Percentiles rank a stretch among this genome's conserved stretches.
These are phyloP conservation scores for Troilus luridus DNA, from an alignment of 2,888 invertebrate genomes.

Conservation along the genomic window DNA sequence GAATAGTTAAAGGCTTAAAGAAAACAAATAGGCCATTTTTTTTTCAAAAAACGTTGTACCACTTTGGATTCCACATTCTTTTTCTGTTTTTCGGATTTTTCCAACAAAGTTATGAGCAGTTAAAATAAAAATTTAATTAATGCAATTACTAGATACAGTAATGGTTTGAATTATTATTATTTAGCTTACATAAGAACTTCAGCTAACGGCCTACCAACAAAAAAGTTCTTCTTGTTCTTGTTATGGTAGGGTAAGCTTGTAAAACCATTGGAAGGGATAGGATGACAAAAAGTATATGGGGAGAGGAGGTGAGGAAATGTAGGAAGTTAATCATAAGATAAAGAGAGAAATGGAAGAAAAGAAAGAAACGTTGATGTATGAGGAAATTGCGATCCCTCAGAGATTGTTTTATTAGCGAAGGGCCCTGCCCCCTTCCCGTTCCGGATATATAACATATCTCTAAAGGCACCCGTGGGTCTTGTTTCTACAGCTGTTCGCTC, in stretches of 20 bases:
- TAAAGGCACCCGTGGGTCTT: background rate
- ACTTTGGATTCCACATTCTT: no score
- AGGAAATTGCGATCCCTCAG: slow-evolving; percentile 34
- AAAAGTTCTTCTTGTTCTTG: background rate
- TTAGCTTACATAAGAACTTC: background rate
- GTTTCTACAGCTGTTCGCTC: background rate
- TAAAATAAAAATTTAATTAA: no score
- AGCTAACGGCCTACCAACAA: background rate
- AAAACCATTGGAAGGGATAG: background rate
- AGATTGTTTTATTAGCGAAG: slow-evolving; percentile 35
- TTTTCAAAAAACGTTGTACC: no score
- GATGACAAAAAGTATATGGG: background rate
- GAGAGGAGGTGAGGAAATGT: slow-evolving; percentile 12
- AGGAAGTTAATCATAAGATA: slow-evolving; percentile 34
- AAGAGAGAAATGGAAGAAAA: background rate
- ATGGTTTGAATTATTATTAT: no score
- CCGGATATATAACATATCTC: slow-evolving; percentile 34
- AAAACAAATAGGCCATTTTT: no score
- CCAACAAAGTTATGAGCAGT: no score
- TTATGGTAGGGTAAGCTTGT: background rate
- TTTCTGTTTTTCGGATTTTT: no score
- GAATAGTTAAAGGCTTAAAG: no score
- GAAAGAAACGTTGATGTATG: slow-evolving; percentile 19
- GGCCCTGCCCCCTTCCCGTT: background rate
- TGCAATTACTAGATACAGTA: no score